A percentile compares a stretch with the other conserved stretches of the same genome.
Conservation (phyloP, 1,140 invertebrate genomes). For the Drosophila baimaii region DNA sequence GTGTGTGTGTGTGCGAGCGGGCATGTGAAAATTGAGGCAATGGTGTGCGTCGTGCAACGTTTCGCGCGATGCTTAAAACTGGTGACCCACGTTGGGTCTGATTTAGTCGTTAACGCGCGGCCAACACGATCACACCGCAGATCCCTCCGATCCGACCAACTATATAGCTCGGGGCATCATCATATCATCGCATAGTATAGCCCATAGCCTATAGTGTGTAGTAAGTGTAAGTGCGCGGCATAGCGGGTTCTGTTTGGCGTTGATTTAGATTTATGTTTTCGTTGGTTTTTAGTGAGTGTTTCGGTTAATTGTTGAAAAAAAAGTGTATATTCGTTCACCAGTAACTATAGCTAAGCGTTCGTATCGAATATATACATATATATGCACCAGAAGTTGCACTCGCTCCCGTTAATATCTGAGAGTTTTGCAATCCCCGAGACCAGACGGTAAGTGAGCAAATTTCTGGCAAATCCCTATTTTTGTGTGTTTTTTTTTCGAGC, state of each 20-base stretch:
- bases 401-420: background rate
- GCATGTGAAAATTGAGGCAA: background rate
- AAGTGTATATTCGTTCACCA: background rate
- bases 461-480: slow-evolving; percentile 10
- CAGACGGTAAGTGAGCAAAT: slow-evolving; percentile 35
- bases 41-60: slow-evolving; percentile 48
- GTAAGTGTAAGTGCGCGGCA: slow-evolving; percentile 30
- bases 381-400: slow-evolving; percentile 14
- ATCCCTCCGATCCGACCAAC: slow-evolving; percentile 42
- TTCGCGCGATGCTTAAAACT: slow-evolving; percentile 80
- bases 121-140: slow-evolving; percentile 81
- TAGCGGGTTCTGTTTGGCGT: slow-evolving; percentile 15
- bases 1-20: background rate
- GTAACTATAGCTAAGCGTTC: background rate
- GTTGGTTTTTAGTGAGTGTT: slow-evolving; percentile 18
- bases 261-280: slow-evolving; percentile 50
- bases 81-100: slow-evolving; percentile 75
- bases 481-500: slow-evolving; percentile 24
- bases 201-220: slow-evolving; percentile 14
- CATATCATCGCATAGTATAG: slow-evolving; percentile 15
- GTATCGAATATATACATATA: slow-evolving; percentile 12
- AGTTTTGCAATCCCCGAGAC: slow-evolving; percentile 15
- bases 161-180: slow-evolving; percentile 1
- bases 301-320: slow-evolving; percentile 29
- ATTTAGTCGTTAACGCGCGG: slow-evolving; percentile 83